Evolutionary conservation across 2,113 vertebrate species (phyloP), one percentile per base, ranked within the genome.

Genomic region (Aspidoscelis tigris): DNA sequence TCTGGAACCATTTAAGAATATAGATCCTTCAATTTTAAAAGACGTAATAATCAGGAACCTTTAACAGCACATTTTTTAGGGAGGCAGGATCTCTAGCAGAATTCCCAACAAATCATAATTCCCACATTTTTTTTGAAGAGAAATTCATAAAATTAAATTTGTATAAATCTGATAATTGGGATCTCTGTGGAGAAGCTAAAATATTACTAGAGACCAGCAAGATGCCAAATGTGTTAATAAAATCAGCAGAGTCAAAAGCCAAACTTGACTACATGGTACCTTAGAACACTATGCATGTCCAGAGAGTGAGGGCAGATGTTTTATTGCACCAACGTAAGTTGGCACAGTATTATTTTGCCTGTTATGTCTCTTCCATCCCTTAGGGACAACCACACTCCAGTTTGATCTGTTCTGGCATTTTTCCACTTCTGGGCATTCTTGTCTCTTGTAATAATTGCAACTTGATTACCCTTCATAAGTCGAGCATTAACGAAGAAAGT

Each of bases 371-470:
- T 74, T 7, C 0, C 43, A 20, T 44, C 58, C 72, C 12, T 8
- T 76, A 53, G 73, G 20, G 73, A 3, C 11, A 76, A 68, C 44
- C 76, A 22, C 72, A 75, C 71, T 68, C 73, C 10, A 22, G 39
- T 64, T 83, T 53, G 43, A 76, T 76, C 26, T 6, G 0, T 14
- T 10, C 68, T 47, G 44, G 55, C 5, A n/a, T 1, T 44, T 87
- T 6, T 78, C 86, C 10, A 39, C 7, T 12, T 20, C 61, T 20
- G n/a, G 82, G 85, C 16, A n/a, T 81, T 74, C 55, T 84, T 44
- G 69, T 18, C 1, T 87, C 8, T 7, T 41, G 0, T 18, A 47
- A 64, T 20, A 53, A 73, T 44, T 65, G 1, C 39, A 82, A 84
- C 39, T 79, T 0, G 76, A 7, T 64, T 82, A 8, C 41, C 22